Evolutionary conservation across 2,797 vertebrate species (phyloP).

Genomic region (Vespertilio murinus): DNA sequence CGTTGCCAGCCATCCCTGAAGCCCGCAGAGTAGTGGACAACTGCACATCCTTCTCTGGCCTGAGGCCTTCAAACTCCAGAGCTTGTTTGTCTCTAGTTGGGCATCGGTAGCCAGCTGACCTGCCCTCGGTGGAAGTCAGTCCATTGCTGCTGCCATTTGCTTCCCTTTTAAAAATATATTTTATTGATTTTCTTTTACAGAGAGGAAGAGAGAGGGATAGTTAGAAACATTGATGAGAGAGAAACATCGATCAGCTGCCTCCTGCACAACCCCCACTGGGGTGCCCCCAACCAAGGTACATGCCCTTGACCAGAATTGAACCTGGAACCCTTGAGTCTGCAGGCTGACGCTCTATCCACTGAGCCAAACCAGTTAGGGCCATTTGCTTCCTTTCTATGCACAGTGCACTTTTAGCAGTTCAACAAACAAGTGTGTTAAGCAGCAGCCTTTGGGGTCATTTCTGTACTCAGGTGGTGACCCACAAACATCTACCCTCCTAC

Average conservation of each 20-base stretch:
- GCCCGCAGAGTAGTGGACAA: not conserved
- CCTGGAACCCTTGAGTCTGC: too few species aligned
- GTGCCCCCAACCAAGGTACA: too few species aligned
- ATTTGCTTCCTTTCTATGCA: not conserved
- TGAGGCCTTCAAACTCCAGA: not conserved
- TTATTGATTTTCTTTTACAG: too few species aligned
- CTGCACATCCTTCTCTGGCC: too few species aligned
- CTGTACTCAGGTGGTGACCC: not conserved
- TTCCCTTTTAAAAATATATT: not conserved
- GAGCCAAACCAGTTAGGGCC: not conserved
- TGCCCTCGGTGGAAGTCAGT: not conserved
- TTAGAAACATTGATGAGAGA: too few species aligned
- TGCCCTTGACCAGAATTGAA: too few species aligned
- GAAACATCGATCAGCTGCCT: too few species aligned
- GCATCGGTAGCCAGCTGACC: not conserved
- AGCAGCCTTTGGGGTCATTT: not conserved
- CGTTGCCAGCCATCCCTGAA: not conserved
- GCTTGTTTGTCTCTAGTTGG: not conserved
- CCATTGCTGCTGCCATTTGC: too few species aligned
- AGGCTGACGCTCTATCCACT: too few species aligned
- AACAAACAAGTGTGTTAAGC: not conserved
- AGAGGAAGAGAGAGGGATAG: too few species aligned
- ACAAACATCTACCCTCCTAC: not conserved
- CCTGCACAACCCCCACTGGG: too few species aligned
- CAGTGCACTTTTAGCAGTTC: fast-evolving